These are phyloP conservation scores for Erebia palarica DNA, from an alignment of 2,888 invertebrate genomes.

Conservation along the genomic window DNA sequence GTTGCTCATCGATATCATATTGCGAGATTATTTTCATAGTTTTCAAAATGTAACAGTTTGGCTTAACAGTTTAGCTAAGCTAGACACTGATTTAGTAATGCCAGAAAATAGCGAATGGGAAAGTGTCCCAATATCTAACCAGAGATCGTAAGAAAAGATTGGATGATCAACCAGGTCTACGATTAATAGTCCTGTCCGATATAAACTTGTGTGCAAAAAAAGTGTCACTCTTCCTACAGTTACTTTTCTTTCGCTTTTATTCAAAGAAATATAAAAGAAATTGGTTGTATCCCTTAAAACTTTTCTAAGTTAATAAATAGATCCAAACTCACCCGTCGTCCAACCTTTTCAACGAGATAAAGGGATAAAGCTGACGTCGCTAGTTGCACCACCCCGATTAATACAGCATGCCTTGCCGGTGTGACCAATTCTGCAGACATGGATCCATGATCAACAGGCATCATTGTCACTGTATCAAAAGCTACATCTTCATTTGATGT, in stretches of 20 bases:
- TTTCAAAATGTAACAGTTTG: too few relatives aligned
- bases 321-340: constrained; percentile 55
- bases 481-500: not conserved
- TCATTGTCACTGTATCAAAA: not conserved
- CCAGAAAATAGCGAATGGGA: too few relatives aligned
- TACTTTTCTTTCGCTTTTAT: too few relatives aligned
- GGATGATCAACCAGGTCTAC: too few relatives aligned
- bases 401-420: constrained; percentile 55
- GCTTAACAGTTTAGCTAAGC: too few relatives aligned
- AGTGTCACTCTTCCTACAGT: too few relatives aligned
- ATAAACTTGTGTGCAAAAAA: too few relatives aligned
- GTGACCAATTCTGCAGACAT: constrained; percentile 39
- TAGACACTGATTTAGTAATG: too few relatives aligned
- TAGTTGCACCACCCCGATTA: constrained; percentile 58
- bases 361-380: constrained; percentile 55
- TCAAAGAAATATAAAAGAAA: not conserved
- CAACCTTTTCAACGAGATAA: constrained; percentile 61
- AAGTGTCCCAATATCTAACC: too few relatives aligned
- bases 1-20: not conserved
- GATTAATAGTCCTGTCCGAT: too few relatives aligned
- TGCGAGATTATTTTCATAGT: not conserved
- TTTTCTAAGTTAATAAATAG: not conserved
- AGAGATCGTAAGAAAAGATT: too few relatives aligned
- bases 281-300: not conserved
- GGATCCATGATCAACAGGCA: not conserved